Evolutionary conservation across 2,113 vertebrate species (phyloP), one percentile per base, ranked within the genome.

Genomic region (Illadopsis cleaveri): DNA sequence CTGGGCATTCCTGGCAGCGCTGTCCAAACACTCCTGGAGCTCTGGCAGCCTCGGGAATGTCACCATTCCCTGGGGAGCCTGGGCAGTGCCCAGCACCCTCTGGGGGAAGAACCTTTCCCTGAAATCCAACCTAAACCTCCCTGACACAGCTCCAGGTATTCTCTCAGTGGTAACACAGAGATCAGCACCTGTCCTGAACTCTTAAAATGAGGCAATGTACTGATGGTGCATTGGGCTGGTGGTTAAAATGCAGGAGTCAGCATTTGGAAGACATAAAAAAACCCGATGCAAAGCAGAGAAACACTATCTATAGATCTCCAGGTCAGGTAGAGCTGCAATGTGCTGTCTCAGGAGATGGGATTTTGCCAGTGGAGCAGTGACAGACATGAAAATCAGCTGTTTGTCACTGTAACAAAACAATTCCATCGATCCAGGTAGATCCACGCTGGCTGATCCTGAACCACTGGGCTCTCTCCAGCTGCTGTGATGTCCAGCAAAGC

Each of bases 71-170:
- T 64, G 50, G 42, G 66, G 21, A 71, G 48, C 65, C 65, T 79
- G 85, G 24, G 16, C 65, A 80, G 50, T 56, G 76, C 57, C 42
- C 51, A 50, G 44, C 76, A 51, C 51, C 23, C 68, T 81, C 37
- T 58, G 64, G 27, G 51, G 35, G 12, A 35, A 7, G 12, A 37
- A 4, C 31, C 50, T 80, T 65, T 8, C 5, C 45, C 37, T 72
- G 18, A 44, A 0, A 12, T 24, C 33, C 60, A 56, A 3, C 37
- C 50, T 6, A 3, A 33, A 2, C 8, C 21, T 15, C 11, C 28
- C 60, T 58, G 38, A 0, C 37, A 11, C 33, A 82, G 38, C 20
- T 60, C 69, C 70, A 75, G 38, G 20, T 28, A 0, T 40, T 60
- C 20, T 44, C 33, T 16, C 51, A 58, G 37, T 15, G 38, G 7